phyloP scores from a whole-genome alignment of 2,888 invertebrate genomes.

The Acanthopleura granulata region DNA sequence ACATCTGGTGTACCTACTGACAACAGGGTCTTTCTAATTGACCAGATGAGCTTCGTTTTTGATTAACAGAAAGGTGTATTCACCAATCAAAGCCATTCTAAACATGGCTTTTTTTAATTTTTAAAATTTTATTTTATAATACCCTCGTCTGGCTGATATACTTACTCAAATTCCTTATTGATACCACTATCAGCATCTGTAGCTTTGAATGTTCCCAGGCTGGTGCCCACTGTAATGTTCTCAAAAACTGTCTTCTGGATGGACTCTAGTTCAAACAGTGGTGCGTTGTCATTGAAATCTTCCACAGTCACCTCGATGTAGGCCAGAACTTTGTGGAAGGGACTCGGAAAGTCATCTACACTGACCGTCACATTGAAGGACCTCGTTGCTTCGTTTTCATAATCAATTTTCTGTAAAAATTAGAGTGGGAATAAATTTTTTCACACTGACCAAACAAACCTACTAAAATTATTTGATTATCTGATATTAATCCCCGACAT shows the following conservation, averaged over 20 bases:
- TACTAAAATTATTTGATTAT: too few species aligned
- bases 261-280: conserved; percentile 79
- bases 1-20: too few species aligned
- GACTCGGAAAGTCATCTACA: conserved; percentile 57
- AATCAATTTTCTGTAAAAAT: conserved; percentile 60
- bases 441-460: background rate
- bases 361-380: conserved; percentile 64
- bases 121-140: too few species aligned
- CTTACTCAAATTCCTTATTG: conserved; percentile 62
- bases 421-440: background rate
- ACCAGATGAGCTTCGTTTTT: too few species aligned
- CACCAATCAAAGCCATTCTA: too few species aligned
- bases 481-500: too few species aligned
- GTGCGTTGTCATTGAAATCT: conserved; percentile 99
- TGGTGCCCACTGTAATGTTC: conserved; percentile 91
- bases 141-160: conserved; percentile 14
- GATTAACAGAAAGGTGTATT: too few species aligned
- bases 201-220: conserved; percentile 93
- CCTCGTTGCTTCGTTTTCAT: conserved; percentile 51
- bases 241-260: conserved; percentile 78
- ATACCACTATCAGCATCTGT: conserved; percentile 96
- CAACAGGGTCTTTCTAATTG: too few species aligned
- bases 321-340: conserved; percentile 79
- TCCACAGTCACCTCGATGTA: conserved; percentile 97
- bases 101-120: too few species aligned